Evolutionary conservation across 2,888 invertebrate species (phyloP).

Genomic region (Drosophila nr. perissopoda): DNA sequence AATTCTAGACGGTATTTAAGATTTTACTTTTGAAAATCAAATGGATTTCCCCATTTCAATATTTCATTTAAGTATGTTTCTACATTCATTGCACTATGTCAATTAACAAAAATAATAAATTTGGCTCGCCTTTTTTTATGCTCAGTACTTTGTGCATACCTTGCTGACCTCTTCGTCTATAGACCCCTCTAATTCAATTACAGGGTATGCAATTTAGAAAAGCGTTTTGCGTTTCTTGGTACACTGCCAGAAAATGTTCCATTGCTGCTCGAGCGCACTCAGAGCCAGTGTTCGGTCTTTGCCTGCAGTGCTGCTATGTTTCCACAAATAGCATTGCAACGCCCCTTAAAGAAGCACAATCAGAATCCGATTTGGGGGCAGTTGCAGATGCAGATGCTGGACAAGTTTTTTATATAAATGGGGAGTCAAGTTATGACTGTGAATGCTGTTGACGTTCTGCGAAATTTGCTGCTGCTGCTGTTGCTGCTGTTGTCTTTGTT

Average conservation of each 20-base stretch:
- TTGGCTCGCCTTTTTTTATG: too few species aligned
- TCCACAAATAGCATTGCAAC: slow-evolving; percentile 35
- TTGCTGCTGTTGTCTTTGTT: slow-evolving; percentile 39
- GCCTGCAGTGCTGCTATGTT: slow-evolving; percentile 5
- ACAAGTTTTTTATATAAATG: slow-evolving; percentile 29
- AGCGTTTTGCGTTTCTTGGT: slow-evolving; percentile 56
- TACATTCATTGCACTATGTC: too few species aligned
- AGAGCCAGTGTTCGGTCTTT: slow-evolving; percentile 10
- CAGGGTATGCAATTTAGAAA: slow-evolving; percentile 4
- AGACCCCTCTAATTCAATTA: not conserved
- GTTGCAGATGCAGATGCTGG: slow-evolving; percentile 4
- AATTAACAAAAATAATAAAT: too few species aligned
- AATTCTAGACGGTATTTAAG: not conserved
- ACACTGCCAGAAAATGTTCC: slow-evolving; percentile 53
- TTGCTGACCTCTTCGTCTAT: not conserved
- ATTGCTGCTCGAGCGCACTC: slow-evolving; percentile 11
- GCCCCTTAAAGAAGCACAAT: slow-evolving; percentile 35
- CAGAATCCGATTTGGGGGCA: not conserved
- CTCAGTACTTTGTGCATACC: not conserved
- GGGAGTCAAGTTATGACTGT: slow-evolving; percentile 38
- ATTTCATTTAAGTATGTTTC: not conserved
- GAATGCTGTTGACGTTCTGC: slow-evolving; percentile 25
- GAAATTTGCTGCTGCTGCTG: slow-evolving; percentile 18
- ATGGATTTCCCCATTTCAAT: not conserved
- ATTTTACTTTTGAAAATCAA: not conserved